phyloP scores from a whole-genome alignment of 1,140 invertebrate species.

The Leguminivora glycinivorella region DNA sequence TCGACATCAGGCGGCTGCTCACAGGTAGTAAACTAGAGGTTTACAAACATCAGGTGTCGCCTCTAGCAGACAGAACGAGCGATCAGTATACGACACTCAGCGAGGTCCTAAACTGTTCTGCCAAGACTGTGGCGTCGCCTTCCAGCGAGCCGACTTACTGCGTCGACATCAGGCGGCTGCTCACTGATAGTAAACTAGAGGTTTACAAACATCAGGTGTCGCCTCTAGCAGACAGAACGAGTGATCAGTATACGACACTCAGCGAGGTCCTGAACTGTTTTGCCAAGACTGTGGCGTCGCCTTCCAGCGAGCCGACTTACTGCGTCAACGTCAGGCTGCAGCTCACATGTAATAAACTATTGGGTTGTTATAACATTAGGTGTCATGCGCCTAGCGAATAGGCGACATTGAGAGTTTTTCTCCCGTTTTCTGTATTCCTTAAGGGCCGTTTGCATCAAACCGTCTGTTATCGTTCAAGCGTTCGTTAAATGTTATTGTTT shows the following conservation, averaged over 20 bases:
- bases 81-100: conserved; percentile 42
- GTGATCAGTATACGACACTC: conserved; percentile 42
- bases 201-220: conserved; percentile 60
- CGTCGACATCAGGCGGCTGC: conserved; percentile 81
- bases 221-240: conserved; percentile 43
- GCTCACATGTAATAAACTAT: conserved; percentile 66
- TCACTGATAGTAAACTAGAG: conserved; percentile 64
- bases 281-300: conserved; percentile 87
- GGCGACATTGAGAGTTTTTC: too few species aligned
- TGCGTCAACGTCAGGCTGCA: conserved; percentile 82
- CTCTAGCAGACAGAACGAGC: conserved; percentile 43
- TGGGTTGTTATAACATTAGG: conserved; percentile 59
- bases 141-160: conserved; percentile 86
- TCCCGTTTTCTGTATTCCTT: too few species aligned
- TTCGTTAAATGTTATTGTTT: too few species aligned
- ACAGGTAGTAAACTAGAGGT: conserved; percentile 63
- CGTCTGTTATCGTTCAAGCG: too few species aligned
- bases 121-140: conserved; percentile 86
- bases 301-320: conserved; percentile 86
- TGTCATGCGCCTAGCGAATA: conserved; percentile 50
- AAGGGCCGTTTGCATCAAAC: too few species aligned
- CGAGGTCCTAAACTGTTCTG: conserved; percentile 84
- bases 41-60: conserved; percentile 60
- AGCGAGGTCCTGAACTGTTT: conserved; percentile 81
- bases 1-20: conserved; percentile 80